Conservation (phyloP, 1,140 invertebrate genomes). For the Pogonomyrmex barbatus region DNA sequence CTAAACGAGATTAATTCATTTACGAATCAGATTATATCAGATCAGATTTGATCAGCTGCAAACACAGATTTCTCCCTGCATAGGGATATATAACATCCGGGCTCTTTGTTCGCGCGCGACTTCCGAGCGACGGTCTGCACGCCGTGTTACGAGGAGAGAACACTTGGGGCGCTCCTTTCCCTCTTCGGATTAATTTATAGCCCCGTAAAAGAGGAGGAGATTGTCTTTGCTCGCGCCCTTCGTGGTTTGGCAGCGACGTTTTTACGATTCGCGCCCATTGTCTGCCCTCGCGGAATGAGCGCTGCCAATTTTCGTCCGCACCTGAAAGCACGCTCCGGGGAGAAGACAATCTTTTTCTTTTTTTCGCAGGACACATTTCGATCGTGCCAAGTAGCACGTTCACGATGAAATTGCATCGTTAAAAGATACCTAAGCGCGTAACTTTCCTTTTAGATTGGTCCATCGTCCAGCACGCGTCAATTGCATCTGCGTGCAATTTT, state of each 20-base stretch:
- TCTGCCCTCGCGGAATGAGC: constrained; percentile 67
- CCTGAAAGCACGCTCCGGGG: constrained; percentile 47
- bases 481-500: neutral
- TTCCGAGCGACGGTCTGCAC: constrained; percentile 42
- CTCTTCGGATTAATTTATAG: constrained; percentile 81
- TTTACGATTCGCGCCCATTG: constrained; percentile 80
- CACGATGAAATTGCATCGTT: constrained; percentile 45
- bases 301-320: constrained; percentile 71
- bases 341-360: constrained; percentile 54
- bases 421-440: neutral
- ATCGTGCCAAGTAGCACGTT: constrained; percentile 1
- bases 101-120: constrained; percentile 65
- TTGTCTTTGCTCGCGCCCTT: constrained; percentile 75
- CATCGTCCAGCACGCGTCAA: neutral
- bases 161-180: constrained; percentile 64
- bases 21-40: neutral
- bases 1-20: neutral
- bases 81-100: constrained; percentile 45
- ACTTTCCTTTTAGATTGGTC: neutral
- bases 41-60: neutral
- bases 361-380: neutral
- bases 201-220: constrained; percentile 80
- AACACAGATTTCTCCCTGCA: neutral
- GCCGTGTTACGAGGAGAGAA: constrained; percentile 71
- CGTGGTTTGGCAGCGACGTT: constrained; percentile 81